These are phyloP conservation scores for Podocnemis expansa DNA, from an alignment of 2,113 vertebrate genomes.

Conservation along the genomic window DNA sequence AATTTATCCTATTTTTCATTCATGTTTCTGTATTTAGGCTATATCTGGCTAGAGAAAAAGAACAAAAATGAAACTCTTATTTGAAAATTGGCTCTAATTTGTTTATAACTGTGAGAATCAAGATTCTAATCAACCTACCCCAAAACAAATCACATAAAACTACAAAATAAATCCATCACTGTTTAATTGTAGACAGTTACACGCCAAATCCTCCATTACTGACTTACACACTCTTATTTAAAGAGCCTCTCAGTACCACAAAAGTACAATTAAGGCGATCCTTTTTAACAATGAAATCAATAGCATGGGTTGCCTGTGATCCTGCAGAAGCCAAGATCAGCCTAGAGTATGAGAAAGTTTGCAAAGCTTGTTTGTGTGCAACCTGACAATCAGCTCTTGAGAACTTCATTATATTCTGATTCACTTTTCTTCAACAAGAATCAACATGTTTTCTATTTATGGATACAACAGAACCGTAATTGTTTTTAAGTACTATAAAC, in stretches of 20 bases:
- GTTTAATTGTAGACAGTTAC: neutral
- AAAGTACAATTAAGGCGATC: neutral
- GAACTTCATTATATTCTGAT: neutral
- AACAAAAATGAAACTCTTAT: neutral
- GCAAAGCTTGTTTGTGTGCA: neutral
- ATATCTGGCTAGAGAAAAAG: neutral
- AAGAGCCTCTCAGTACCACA: neutral
- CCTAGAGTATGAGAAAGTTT: neutral
- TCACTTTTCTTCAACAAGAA: neutral
- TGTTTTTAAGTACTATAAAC: neutral
- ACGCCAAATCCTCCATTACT: neutral
- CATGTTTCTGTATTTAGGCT: neutral
- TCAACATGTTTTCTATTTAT: neutral
- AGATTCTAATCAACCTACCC: neutral
- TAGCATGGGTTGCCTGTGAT: neutral
- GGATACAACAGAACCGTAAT: slow-evolving; percentile 3
- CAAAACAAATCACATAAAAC: neutral
- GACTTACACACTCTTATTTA: slow-evolving; percentile 9
- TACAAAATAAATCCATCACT: neutral
- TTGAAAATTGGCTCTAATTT: neutral
- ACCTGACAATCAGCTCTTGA: neutral
- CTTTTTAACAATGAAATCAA: neutral
- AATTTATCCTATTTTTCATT: neutral
- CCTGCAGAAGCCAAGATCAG: neutral
- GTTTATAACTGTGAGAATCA: neutral